Percentiles rank a stretch among this genome's conserved stretches.
These are phyloP conservation scores for Cerceris rybyensis DNA, from an alignment of 2,888 invertebrate species.

Conservation along the genomic window DNA sequence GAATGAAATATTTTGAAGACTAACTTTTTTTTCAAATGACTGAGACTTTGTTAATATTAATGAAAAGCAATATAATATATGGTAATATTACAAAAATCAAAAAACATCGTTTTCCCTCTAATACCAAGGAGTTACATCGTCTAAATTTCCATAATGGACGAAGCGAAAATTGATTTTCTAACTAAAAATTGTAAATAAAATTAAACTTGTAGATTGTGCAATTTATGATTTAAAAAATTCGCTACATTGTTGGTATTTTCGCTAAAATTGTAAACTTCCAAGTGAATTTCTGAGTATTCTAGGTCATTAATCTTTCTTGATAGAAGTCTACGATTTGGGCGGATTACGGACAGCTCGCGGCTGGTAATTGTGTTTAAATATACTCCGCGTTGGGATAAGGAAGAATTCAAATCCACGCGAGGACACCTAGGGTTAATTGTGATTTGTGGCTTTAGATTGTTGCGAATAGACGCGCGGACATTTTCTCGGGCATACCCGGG, in stretches of 20 bases:
- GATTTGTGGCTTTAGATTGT: conserved; percentile 64
- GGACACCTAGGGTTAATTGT: conserved; percentile 57
- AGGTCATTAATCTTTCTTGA: conserved; percentile 53
- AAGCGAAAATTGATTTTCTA: too few relatives aligned
- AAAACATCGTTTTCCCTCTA: too few relatives aligned
- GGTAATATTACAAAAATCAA: too few relatives aligned
- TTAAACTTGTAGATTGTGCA: neutral
- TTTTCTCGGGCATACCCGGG: conserved; percentile 56
- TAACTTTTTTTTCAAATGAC: too few relatives aligned
- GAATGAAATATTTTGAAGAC: too few relatives aligned
- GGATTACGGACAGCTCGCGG: conserved; percentile 60
- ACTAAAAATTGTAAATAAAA: neutral
- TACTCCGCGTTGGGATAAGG: conserved; percentile 49
- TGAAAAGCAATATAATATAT: too few relatives aligned
- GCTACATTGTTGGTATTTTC: neutral
- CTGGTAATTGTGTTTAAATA: conserved; percentile 66
- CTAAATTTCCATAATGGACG: too few relatives aligned
- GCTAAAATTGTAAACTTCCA: conserved; percentile 19
- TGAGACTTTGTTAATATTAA: too few relatives aligned
- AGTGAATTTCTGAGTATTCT: conserved; percentile 34
- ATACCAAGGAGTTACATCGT: too few relatives aligned
- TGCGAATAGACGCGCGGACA: conserved; percentile 54
- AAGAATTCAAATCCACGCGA: conserved; percentile 52
- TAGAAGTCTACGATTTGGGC: conserved; percentile 51
- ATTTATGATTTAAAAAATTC: neutral